Base-by-base conservation (phyloP, 2,888 invertebrate species). In the Pherbina coryleti region DNA sequence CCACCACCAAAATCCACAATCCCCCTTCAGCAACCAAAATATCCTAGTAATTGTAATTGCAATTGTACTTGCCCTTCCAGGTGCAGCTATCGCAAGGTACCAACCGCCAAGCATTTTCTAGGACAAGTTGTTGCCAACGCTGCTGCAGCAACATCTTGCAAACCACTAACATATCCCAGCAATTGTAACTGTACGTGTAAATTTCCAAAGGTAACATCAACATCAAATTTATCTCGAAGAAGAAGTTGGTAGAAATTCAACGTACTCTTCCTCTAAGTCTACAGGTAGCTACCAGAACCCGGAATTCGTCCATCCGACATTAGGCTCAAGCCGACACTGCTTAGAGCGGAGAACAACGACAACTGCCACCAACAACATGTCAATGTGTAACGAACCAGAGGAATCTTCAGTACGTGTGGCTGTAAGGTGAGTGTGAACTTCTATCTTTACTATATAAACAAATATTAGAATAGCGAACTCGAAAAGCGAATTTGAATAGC, bases 351-450 rank as follows among this genome's bases (percentile, higher is more conserved):
- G 28, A 25, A 5, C 14, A 28, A 28, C 14, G 14, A 7, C 14
- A 55, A 34, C 11, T 19, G 25, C 37, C 7, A 3, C 37, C 7
- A 3, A 9, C 72, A 55, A 31, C 22, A 72, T 72, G 72, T 72
- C 72, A 1, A 17, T 60, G 3, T 7, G 19, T 5, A 57, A 57
- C 19, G 72, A 72, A 5, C 22, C 19, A 8, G 72, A 74, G 51
- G 74, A 74, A n/a, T 64, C 64, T n/a, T 64, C 74, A 9, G 74
- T 74, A 19, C 74, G 74, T 49, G 74, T 74, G n/a, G 74, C 74
- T 28, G 74, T 66, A 31, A 49, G 74, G 74, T 74, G n/a, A 74
- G 74, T 74, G 11, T 67, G 14, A 7, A 49, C 19, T 51, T 55
- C 34, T 34, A n/a, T 17, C 17, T 49, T 49, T 0, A 19, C 22